These are phyloP conservation scores for Corythornis madagascariensis DNA, from an alignment of 2,113 vertebrate genomes.

Conservation along the genomic window DNA sequence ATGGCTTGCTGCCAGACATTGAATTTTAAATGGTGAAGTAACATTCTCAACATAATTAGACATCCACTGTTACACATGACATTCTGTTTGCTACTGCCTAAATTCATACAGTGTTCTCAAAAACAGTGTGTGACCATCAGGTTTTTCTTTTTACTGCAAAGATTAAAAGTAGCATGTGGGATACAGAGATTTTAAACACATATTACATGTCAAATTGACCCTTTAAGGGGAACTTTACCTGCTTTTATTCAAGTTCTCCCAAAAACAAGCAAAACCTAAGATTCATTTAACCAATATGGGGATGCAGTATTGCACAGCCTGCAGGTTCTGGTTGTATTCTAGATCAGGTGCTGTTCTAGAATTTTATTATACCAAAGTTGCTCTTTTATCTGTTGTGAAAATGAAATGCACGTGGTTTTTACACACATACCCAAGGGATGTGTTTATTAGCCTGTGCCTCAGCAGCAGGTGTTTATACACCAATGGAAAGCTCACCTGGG, in stretches of 20 bases:
- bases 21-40: constrained; percentile 37
- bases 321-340: neutral
- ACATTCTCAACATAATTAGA: constrained; percentile 8
- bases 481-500: neutral
- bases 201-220: neutral
- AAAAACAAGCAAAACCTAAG: neutral
- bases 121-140: neutral
- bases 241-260: neutral
- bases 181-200: neutral
- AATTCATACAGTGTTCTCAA: neutral
- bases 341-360: neutral
- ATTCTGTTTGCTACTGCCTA: neutral
- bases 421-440: neutral
- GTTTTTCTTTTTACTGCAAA: neutral
- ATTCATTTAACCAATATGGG: neutral
- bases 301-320: neutral
- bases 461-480: neutral
- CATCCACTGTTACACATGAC: constrained; percentile 17
- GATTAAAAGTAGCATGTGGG: neutral
- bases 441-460: neutral
- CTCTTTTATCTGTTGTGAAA: neutral
- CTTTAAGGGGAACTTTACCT: neutral
- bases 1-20: constrained; percentile 12
- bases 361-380: neutral
- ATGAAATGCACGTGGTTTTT: neutral